Base-by-base conservation (phyloP, 1,140 invertebrate species). In the Magallana gigas region DNA sequence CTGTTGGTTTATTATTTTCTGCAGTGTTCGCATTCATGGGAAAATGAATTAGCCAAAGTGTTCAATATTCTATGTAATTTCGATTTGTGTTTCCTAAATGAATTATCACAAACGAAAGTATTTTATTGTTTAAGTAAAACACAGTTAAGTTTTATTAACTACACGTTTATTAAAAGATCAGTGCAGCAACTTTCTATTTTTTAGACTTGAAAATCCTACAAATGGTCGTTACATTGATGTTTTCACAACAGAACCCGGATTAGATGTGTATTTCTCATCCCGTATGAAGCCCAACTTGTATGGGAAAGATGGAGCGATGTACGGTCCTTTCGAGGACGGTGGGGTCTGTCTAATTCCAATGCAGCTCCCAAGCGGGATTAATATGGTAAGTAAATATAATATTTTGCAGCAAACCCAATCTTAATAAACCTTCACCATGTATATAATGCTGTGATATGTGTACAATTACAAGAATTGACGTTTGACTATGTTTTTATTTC, bases 241-340 rank as follows among this genome's bases (percentile, higher is more conserved):
- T 0, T 96, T 96, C 89, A 97, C 97, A 8, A 96, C 98, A 94
- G 97, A 98, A 92, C 97, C 97, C 0, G 98, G 98, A 4, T 96
- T 98, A 14, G 98, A 99, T 92, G 96, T 99, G 90, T 99, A 99
- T 92, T 98, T 98, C 0, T 95, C 96, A 0, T 97, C 98, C 93
- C 97, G 95, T 92, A 94, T 98, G 9, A 83, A 92, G 60, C 87
- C 84, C 23, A 80, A 88, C 0, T 97, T 97, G 0, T 76, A 76
- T 11, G 98, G 97, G 5, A 98, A 98, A 95, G 93, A 94, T 1
- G 96, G 96, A 16, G 95, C 94, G 0, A 98, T 97, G 92, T 95
- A 98, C 64, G 81, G 57, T 1, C 57, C 81, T 1, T 83, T 57
- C 7, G 81, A 83, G 57, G 57, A 83, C 57, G 81, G 81, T 1